phyloP scores from a whole-genome alignment of 1,140 invertebrate genomes.

The Drosophila pseudoobscura region DNA sequence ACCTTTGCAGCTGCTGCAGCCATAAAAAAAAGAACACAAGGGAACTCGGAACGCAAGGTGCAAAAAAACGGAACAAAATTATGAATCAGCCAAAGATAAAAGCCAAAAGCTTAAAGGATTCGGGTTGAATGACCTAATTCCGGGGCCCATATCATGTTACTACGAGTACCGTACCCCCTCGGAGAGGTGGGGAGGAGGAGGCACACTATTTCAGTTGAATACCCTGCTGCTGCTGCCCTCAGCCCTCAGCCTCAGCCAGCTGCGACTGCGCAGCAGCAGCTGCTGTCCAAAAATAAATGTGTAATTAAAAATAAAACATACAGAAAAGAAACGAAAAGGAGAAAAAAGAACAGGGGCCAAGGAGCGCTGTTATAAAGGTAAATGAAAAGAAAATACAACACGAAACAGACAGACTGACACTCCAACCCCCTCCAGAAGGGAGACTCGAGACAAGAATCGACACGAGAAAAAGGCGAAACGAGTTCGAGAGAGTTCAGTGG shows the following conservation, averaged over 20 bases:
- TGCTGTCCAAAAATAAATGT: conserved; percentile 62
- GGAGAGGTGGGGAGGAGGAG: conserved; percentile 1
- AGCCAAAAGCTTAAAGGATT: conserved; percentile 28
- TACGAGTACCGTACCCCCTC: conserved; percentile 10
- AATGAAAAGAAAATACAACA: conserved; percentile 15
- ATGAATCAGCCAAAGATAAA: conserved; percentile 34
- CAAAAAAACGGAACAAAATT: conserved; percentile 30
- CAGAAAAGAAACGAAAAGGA: conserved; percentile 22
- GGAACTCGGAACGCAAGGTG: conserved; percentile 32
- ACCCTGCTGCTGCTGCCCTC: conserved; percentile 23
- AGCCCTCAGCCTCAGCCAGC: conserved; percentile 37
- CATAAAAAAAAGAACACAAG: conserved; percentile 31
- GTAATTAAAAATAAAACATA: conserved; percentile 73
- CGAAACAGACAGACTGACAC: conserved; percentile 9
- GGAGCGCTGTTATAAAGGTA: conserved; percentile 25
- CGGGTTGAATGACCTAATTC: conserved; percentile 70
- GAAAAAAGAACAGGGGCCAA: conserved; percentile 12
- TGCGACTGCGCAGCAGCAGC: conserved; percentile 70
- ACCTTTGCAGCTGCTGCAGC: conserved; percentile 41
- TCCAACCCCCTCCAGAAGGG: conserved; percentile 26
- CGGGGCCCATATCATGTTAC: conserved; percentile 56
- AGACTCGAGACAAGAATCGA: conserved; percentile 7
- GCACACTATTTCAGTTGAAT: conserved; percentile 45
- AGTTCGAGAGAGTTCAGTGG: conserved; percentile 52
- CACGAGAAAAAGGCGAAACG: conserved; percentile 3